phyloP scores from a whole-genome alignment of 2,888 invertebrate genomes.

The Ecliptopera silaceata region DNA sequence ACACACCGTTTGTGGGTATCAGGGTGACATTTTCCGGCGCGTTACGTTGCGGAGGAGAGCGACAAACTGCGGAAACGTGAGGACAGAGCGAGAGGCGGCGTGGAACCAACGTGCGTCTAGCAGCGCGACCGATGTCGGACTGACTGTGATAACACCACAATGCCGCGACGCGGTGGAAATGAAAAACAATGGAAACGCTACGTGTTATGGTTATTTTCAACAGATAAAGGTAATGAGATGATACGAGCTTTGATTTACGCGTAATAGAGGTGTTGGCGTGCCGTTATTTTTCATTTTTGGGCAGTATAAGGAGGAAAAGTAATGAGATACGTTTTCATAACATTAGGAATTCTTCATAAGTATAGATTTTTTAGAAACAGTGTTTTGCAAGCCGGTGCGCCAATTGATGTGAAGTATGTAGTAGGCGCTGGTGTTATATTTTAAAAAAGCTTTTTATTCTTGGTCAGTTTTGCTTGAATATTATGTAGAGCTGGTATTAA shows the following conservation, averaged over 20 bases:
- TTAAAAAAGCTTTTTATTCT: no score
- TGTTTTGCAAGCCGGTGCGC: no score
- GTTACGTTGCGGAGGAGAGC: conserved; percentile 49
- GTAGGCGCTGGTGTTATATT: no score
- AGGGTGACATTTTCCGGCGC: conserved; percentile 67
- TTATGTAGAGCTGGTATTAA: no score
- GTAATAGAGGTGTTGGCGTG: conserved; percentile 32
- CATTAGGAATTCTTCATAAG: neutral
- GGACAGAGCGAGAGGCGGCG: conserved; percentile 41
- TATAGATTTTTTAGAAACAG: no score
- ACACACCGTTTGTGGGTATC: conserved; percentile 68
- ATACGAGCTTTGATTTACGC: conserved; percentile 39
- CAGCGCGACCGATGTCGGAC: conserved; percentile 61
- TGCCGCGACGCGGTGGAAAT: conserved; percentile 61
- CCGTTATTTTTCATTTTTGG: conserved; percentile 31
- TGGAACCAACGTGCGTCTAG: conserved; percentile 60
- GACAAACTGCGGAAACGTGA: conserved; percentile 62
- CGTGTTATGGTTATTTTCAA: conserved; percentile 52
- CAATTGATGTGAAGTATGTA: no score
- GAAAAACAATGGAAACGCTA: conserved; percentile 74
- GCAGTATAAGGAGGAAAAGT: conserved; percentile 1
- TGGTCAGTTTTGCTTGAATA: no score
- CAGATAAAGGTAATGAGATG: conserved; percentile 55
- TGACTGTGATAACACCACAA: conserved; percentile 72
- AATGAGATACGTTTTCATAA: neutral